Evolutionary conservation across 2,888 invertebrate genomes (phyloP).

Genomic region (Drosophila maculinotata): DNA sequence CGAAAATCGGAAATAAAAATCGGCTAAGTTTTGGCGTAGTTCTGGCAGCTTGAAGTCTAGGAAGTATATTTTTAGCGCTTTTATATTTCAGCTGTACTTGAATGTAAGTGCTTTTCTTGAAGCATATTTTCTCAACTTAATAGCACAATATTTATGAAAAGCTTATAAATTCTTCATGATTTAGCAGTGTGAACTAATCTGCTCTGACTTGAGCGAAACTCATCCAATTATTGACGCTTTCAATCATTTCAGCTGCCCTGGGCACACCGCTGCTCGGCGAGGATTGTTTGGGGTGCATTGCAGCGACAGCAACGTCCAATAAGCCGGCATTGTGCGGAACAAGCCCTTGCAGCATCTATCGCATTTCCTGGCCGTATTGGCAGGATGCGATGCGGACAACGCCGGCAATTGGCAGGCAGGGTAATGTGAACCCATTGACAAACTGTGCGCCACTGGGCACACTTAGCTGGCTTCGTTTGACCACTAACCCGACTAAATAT

Average conservation of each 20-base stretch:
- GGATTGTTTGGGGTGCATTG: constrained; percentile 76
- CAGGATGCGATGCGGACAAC: constrained; percentile 54
- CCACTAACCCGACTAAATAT: constrained; percentile 11
- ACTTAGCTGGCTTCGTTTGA: constrained; percentile 8
- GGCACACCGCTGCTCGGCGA: constrained; percentile 18
- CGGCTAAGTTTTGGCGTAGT: too few relatives aligned
- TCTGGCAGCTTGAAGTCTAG: too few relatives aligned
- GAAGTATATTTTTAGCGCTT: too few relatives aligned
- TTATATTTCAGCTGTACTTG: too few relatives aligned
- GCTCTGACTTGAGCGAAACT: neutral
- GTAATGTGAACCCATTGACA: constrained; percentile 37
- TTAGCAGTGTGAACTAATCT: neutral
- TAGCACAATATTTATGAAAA: too few relatives aligned
- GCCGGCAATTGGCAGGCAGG: constrained; percentile 12
- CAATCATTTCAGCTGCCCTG: constrained; percentile 20
- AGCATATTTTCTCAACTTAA: too few relatives aligned
- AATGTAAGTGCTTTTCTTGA: too few relatives aligned
- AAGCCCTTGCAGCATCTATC: constrained; percentile 69
- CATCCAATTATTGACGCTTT: neutral
- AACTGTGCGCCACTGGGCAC: constrained; percentile 10
- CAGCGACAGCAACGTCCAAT: constrained; percentile 63
- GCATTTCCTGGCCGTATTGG: constrained; percentile 78
- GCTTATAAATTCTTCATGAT: too few relatives aligned
- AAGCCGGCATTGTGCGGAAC: constrained; percentile 47
- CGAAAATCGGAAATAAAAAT: too few relatives aligned